These are phyloP conservation scores for Rhadina sibilatrix DNA, from an alignment of 2,113 vertebrate genomes.

Conservation along the genomic window DNA sequence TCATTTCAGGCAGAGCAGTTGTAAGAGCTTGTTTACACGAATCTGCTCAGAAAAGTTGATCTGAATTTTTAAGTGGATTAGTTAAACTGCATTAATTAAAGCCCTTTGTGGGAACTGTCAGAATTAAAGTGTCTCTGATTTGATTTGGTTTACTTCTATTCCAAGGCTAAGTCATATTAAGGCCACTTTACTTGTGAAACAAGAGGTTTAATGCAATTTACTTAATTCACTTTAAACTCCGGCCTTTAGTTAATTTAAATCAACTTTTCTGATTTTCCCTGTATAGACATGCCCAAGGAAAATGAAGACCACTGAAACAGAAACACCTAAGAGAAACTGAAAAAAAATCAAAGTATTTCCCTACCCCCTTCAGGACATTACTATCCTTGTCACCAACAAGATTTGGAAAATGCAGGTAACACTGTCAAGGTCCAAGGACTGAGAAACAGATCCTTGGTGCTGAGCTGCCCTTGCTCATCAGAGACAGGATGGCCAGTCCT, in stretches of 20 bases:
- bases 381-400: not conserved
- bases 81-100: slow-evolving; percentile 55
- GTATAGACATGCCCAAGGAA: not conserved
- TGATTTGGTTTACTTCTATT: slow-evolving; percentile 56
- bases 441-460: not conserved
- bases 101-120: slow-evolving; percentile 20
- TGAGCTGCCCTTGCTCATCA: not conserved
- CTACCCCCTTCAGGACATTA: not conserved
- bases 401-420: not conserved
- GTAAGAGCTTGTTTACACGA: not conserved
- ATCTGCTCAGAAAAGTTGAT: slow-evolving; percentile 45
- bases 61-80: slow-evolving; percentile 49
- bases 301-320: not conserved
- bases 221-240: slow-evolving; percentile 39
- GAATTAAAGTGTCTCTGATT: slow-evolving; percentile 41
- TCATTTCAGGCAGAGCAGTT: not conserved
- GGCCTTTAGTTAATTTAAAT: slow-evolving; percentile 51
- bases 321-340: not conserved
- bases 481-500: not conserved
- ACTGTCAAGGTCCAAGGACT: not conserved
- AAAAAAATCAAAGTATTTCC: not conserved
- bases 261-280: not conserved
- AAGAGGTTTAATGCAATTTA: slow-evolving; percentile 31
- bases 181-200: slow-evolving; percentile 19
- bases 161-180: slow-evolving; percentile 44